Base-by-base conservation (phyloP, 2,797 vertebrate genomes). In the Synanceia verrucosa region DNA sequence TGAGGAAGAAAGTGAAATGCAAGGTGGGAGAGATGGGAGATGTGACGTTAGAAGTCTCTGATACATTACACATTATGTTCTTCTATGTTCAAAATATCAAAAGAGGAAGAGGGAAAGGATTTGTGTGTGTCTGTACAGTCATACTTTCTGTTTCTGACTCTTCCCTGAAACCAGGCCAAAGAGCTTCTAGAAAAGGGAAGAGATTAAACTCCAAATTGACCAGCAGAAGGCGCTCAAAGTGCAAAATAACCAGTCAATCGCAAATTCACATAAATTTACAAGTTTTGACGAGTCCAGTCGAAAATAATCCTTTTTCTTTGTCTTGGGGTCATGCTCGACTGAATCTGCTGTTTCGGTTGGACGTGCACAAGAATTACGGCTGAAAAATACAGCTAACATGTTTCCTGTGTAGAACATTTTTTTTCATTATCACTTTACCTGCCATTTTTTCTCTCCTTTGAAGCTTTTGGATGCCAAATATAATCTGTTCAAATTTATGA, bases 61-160 rank as follows among this genome's bases (percentile, higher is more conserved):
- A 36, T 47, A n/a, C n/a, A n/a, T n/a, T n/a, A n/a, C 66, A 59
- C 18, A 23, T 65, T 62, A 23, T 71, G 43, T 66, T 34, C 14
- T 14, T 65, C 9, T 39, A 18, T 55, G 47, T 47, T 61, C 33
- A 62, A 81, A 79, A 77, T 71, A 81, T 71, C 44, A 36, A 67
- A 26, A 12, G 14, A 47, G 34, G 23, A 39, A 16, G 12, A 53
- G 14, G 52, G 29, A 43, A 33, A 62, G 21, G 1, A n/a, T n/a
- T n/a, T n/a, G n/a, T n/a, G n/a, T n/a, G n/a, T n/a, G n/a, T n/a
- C n/a, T n/a, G n/a, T n/a, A n/a, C 33, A 36, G 23, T 58, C 19
- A 31, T 18, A 2, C 26, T 44, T 29, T 58, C 31, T 13, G 24
- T 28, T 29, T 59, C 11, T 64, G 41, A 57, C 36, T n/a, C 31